A percentile compares a stretch with the other conserved stretches of the same genome.
These are phyloP conservation scores for Sycophaga agraensis DNA, from an alignment of 1,140 invertebrate genomes.

Conservation along the genomic window DNA sequence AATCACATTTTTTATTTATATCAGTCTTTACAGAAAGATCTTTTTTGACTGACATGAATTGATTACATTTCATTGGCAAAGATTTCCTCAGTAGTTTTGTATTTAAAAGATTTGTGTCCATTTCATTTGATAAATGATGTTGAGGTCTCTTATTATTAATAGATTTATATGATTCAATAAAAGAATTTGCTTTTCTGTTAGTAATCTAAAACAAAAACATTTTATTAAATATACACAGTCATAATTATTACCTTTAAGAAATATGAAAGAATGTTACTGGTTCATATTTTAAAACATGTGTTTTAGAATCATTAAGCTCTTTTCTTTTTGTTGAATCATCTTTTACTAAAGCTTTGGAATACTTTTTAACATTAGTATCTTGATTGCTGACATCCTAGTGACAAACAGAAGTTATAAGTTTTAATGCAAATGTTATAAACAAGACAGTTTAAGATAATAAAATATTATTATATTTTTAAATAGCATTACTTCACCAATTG, in stretches of 20 bases:
- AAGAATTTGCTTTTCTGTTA: neutral
- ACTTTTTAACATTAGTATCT: too few species aligned
- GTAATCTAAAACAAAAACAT: neutral
- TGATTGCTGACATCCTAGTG: too few species aligned
- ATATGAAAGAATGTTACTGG: too few species aligned
- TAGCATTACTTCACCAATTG: slow-evolving; percentile 6
- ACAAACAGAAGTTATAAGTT: too few species aligned
- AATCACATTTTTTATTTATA: neutral
- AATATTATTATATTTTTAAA: neutral
- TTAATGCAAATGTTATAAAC: too few species aligned
- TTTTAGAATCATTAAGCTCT: too few species aligned
- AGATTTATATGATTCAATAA: neutral
- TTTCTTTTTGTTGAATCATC: too few species aligned
- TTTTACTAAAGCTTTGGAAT: too few species aligned
- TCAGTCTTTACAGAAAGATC: neutral
- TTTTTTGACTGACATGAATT: neutral
- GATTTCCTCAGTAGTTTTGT: neutral
- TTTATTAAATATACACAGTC: neutral
- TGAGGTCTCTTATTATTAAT: neutral
- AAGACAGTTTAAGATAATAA: too few species aligned
- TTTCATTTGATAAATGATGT: neutral
- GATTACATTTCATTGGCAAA: neutral
- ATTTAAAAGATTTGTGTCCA: neutral
- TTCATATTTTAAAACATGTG: too few species aligned
- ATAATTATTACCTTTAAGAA: too few species aligned